Evolutionary conservation across 2,797 vertebrate species (phyloP).

Genomic region (Tympanoctomys barrerae): DNA sequence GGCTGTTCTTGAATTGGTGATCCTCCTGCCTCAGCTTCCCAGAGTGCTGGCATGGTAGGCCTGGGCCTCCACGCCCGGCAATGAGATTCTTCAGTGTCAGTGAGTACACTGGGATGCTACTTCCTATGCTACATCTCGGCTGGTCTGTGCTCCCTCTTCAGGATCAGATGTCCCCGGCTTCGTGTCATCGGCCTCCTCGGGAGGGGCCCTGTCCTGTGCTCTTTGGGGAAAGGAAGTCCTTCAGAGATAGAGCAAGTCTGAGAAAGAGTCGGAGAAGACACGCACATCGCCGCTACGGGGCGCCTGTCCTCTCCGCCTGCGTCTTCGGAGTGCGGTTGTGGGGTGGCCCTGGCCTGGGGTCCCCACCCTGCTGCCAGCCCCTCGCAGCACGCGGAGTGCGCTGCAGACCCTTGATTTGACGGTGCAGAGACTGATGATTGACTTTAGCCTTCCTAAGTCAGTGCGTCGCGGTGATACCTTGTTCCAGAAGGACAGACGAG

Average conservation of each 20-base stretch:
- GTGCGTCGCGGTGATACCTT: neutral
- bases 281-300: neutral
- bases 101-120: neutral
- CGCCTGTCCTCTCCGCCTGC: neutral
- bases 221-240: neutral
- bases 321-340: neutral
- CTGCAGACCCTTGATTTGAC: neutral
- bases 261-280: neutral
- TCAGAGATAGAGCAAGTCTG: neutral
- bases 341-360: neutral
- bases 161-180: neutral
- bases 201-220: neutral
- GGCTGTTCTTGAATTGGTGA: neutral
- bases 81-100: neutral
- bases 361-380: neutral
- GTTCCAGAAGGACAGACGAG: neutral
- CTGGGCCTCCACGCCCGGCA: neutral
- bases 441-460: neutral
- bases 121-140: neutral
- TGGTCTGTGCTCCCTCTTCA: neutral
- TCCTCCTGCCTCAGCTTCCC: neutral
- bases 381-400: neutral
- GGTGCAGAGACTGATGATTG: neutral
- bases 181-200: fast-evolving
- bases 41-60: neutral